phyloP scores from a whole-genome alignment of 2,797 vertebrate species.

The Cyprinodon diabolis region DNA sequence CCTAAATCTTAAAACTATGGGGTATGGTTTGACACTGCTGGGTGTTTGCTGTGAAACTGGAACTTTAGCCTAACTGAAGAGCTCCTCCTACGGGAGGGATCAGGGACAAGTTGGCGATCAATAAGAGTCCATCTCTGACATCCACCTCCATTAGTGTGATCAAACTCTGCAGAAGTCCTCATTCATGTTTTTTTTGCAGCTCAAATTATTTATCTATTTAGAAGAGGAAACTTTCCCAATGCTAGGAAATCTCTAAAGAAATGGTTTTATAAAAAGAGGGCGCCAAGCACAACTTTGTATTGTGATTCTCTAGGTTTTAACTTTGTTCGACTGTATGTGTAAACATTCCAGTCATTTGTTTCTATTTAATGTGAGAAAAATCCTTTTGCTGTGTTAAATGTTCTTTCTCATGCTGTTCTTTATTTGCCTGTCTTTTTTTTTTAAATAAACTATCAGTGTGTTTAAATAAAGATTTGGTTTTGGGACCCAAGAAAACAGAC shows the following conservation, averaged over 20 bases:
- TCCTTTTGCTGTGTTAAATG: slow-evolving; percentile 65
- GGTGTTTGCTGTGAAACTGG: slow-evolving; percentile 76
- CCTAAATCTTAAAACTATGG: slow-evolving; percentile 14
- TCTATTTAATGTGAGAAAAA: slow-evolving; percentile 58
- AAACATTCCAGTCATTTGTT: slow-evolving; percentile 65
- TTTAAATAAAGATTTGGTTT: slow-evolving; percentile 67
- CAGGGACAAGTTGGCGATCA: slow-evolving; percentile 71
- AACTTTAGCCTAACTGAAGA: slow-evolving; percentile 70
- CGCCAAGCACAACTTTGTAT: slow-evolving; percentile 74
- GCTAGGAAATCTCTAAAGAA: slow-evolving; percentile 35
- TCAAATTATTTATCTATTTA: slow-evolving; percentile 27
- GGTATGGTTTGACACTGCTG: slow-evolving; percentile 48
- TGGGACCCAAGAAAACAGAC: slow-evolving; percentile 53
- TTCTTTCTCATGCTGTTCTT: slow-evolving; percentile 63
- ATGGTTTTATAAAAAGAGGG: slow-evolving; percentile 42
- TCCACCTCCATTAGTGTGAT: slow-evolving; percentile 45
- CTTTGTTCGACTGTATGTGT: slow-evolving; percentile 56
- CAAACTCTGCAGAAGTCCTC: slow-evolving; percentile 20
- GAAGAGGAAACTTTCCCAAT: slow-evolving; percentile 25
- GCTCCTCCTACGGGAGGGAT: slow-evolving; percentile 66
- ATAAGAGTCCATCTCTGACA: slow-evolving; percentile 48
- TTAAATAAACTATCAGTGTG: slow-evolving; percentile 42
- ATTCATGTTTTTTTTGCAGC: slow-evolving; percentile 36
- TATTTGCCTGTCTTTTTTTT: slow-evolving; percentile 65
- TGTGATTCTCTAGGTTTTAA: slow-evolving; percentile 48